Evolutionary conservation across 2,113 vertebrate genomes (phyloP), one percentile per base, ranked within the genome.

Genomic region (Pithys albifrons): DNA sequence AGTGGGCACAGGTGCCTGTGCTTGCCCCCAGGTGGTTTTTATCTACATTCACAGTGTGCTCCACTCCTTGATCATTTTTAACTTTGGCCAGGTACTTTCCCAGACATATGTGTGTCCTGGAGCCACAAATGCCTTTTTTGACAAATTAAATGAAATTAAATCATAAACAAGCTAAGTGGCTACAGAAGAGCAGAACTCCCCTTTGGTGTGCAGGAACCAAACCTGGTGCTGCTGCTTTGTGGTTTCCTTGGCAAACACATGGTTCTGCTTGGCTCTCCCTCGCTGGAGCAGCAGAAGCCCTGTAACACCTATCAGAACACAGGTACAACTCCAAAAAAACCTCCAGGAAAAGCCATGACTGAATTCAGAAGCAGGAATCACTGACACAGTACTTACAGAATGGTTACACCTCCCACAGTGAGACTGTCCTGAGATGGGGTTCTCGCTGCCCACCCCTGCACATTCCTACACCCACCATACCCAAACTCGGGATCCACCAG

Each of bases 1-100:
- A 39, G 73, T 2, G 2, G 18, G 23, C 35, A 46, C 2, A 1
- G 7, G 33, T 3, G 4, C 20, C 65, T 72, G 28, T 0, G 2
- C 43, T 17, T 49, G 33, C 17, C 46, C 58, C 3, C 7, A 29
- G 37, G 17, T 5, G 9, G 19, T 51, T 85, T 69, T 72, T 13
- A 35, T 12, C 35, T 23, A 8, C 13, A 18, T 17, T 59, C 10
- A 3, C 29, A 12, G 35, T 12, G 6, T 16, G 16, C 39, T 76
- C 33, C 54, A 17, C 22, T 7, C 46, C 33, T 67, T 11, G 12
- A 7, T 37, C 29, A 19, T 33, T 74, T 73, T 10, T 31, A 39
- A 64, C 28, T 82, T 61, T 20, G 29, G 59, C 33, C 17, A 8
- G 15, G 46, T 82, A 39, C 29, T 82, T 27, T 52, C 27, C 43